Evolutionary conservation across 2,888 invertebrate species (phyloP).

Genomic region (Criorhina ranunculi): DNA sequence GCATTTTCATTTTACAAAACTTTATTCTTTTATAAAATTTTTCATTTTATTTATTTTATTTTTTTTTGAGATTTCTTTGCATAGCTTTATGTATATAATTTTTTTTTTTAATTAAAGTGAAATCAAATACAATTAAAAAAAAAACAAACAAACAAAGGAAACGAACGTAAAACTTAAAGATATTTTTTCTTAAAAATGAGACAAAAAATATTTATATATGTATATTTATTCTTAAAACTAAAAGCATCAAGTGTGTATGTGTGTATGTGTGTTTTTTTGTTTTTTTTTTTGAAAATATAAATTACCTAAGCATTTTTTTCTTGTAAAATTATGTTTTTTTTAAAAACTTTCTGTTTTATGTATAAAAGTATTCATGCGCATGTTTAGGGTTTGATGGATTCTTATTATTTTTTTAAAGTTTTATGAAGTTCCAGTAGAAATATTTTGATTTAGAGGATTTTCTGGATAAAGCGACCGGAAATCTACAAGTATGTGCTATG

Average conservation of each 20-base stretch:
- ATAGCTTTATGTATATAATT: conserved; percentile 23
- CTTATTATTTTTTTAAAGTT: background rate
- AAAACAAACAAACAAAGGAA: conserved; percentile 6
- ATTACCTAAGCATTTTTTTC: conserved; percentile 1
- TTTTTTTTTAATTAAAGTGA: conserved; percentile 23
- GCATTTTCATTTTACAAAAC: background rate
- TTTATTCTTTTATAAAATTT: conserved; percentile 50
- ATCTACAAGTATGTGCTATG: background rate
- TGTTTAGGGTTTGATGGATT: background rate
- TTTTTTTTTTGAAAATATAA: conserved; percentile 19
- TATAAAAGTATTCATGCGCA: background rate
- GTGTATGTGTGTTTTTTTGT: conserved; percentile 9
- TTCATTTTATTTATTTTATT: conserved; percentile 35
- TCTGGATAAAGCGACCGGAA: background rate
- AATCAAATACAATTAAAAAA: conserved; percentile 6
- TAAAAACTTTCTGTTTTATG: background rate
- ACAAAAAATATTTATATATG: conserved; percentile 1
- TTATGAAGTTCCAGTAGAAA: background rate
- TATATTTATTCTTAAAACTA: conserved; percentile 42
- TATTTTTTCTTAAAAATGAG: conserved; percentile 26
- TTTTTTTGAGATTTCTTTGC: conserved; percentile 52
- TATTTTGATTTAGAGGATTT: background rate
- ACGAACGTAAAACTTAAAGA: conserved; percentile 12
- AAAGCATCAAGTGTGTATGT: conserved; percentile 58
- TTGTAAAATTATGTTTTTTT: background rate